These are phyloP conservation scores for Drosophila nasuta DNA, from an alignment of 1,140 invertebrate species.

Conservation along the genomic window DNA sequence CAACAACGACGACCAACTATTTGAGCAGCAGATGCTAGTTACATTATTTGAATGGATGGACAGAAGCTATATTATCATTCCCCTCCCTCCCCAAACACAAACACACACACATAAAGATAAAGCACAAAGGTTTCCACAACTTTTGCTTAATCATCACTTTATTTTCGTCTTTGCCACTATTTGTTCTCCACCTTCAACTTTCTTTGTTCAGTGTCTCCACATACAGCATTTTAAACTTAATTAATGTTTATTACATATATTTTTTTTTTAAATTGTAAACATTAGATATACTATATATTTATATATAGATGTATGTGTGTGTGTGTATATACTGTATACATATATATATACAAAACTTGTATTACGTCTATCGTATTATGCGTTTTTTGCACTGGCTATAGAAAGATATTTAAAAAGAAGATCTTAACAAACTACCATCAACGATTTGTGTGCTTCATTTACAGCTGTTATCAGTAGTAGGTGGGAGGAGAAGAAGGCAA, in stretches of 20 bases:
- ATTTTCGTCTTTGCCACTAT: not conserved
- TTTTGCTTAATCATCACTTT: slow-evolving; percentile 1
- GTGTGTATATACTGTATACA: not conserved
- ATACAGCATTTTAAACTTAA: not conserved
- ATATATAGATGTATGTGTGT: slow-evolving; percentile 12
- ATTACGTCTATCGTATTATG: slow-evolving; percentile 48
- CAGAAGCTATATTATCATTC: slow-evolving; percentile 22
- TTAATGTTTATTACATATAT: not conserved
- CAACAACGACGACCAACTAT: slow-evolving; percentile 22
- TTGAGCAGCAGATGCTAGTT: not conserved
- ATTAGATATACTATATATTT: slow-evolving; percentile 13
- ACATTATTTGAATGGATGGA: not conserved
- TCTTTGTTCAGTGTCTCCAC: not conserved
- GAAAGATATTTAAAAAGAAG: slow-evolving; percentile 19
- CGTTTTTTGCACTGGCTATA: slow-evolving; percentile 48
- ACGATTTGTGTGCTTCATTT: slow-evolving; percentile 4
- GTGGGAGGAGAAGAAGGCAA: too few relatives aligned
- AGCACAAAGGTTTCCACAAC: slow-evolving; percentile 24
- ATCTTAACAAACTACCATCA: slow-evolving; percentile 18
- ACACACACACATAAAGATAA: not conserved
- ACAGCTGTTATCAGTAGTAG: not conserved
- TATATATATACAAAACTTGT: slow-evolving; percentile 19
- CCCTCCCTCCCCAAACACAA: not conserved
- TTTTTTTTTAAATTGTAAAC: slow-evolving; percentile 26
- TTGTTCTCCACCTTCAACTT: not conserved